Conservation (phyloP, 2,797 vertebrate genomes). For the Liasis olivaceus region DNA sequence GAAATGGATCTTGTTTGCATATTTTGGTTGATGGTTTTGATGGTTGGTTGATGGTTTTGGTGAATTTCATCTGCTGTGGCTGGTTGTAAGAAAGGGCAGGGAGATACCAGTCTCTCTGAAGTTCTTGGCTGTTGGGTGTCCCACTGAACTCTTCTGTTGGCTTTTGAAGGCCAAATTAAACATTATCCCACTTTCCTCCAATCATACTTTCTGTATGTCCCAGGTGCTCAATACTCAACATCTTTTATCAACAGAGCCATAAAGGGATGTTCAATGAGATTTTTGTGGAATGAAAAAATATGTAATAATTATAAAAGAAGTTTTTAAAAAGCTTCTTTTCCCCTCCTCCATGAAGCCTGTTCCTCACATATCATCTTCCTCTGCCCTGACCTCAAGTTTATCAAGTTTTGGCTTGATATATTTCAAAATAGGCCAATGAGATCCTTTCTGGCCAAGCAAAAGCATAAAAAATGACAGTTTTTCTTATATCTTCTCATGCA, state of each 20-base stretch:
- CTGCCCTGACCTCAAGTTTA: background rate
- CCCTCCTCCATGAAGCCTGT: too few relatives aligned
- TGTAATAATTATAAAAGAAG: too few relatives aligned
- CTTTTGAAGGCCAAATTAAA: background rate
- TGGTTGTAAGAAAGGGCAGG: too few relatives aligned
- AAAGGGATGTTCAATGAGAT: background rate
- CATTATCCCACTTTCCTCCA: background rate
- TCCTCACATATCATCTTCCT: too few relatives aligned
- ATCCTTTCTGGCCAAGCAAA: too few relatives aligned
- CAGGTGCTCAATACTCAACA: too few relatives aligned
- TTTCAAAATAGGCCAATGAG: background rate
- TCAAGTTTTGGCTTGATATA: slow-evolving; percentile 10
- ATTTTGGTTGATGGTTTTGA: background rate
- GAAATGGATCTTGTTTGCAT: background rate
- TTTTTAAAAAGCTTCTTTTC: background rate
- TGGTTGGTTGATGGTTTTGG: background rate
- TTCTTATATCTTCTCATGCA: background rate
- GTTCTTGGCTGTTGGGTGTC: background rate
- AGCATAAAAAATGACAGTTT: too few relatives aligned
- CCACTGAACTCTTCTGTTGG: background rate
- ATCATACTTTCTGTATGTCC: background rate
- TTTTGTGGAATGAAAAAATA: too few relatives aligned
- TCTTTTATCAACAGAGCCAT: background rate
- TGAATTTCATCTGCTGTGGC: background rate
- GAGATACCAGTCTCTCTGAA: too few relatives aligned